Base-by-base conservation (phyloP, 2,888 invertebrate species). In the Bugula neritina region DNA sequence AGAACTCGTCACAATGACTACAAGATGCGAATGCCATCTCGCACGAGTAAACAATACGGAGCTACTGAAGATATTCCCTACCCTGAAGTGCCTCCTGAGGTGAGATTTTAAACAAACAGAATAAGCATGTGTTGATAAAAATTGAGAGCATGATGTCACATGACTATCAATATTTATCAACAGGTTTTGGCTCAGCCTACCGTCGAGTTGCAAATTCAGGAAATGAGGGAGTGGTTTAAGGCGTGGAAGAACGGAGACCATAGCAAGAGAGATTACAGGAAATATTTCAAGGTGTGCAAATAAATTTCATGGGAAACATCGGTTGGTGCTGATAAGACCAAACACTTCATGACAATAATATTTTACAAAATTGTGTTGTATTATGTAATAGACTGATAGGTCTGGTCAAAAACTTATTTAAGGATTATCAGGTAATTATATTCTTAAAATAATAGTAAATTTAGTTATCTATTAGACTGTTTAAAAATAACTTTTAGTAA, bases 221-320 rank as follows among this genome's bases (percentile, higher is more conserved):
- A 79, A 71, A 77, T 79, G 76, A 74, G 75, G 69, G 75, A 77
- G 69, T 78, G 76, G 73, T 77, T 78, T 71, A 75, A 74, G 73
- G 77, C 76, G 72, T 73, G 54, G 72, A 76, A 71, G 74, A 75
- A 69, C 58, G 74, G 54, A 69, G 71, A 29, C 69, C 73, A 1
- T 69, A 74, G 17, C 75, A 75, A 57, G 77, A 75, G 72, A 57
- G 76, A 63, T 29, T 69, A 70, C 72, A 70, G 35, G 29, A 74
- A 75, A 23, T 77, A 78, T 58, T 78, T 79, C 74, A 78, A 75
- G 69, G 63, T 63, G 31, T 2, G 23, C 43, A 17, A 10, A n/a
- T n/a, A n/a, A 10, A 43, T 43, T 5, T 43, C 43, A 43, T 43
- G 43, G 17, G 43, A 10, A 10, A 17, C 17, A 43, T 10, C 43